phyloP scores from a whole-genome alignment of 2,888 invertebrate species.

The Melanargia galathea region DNA sequence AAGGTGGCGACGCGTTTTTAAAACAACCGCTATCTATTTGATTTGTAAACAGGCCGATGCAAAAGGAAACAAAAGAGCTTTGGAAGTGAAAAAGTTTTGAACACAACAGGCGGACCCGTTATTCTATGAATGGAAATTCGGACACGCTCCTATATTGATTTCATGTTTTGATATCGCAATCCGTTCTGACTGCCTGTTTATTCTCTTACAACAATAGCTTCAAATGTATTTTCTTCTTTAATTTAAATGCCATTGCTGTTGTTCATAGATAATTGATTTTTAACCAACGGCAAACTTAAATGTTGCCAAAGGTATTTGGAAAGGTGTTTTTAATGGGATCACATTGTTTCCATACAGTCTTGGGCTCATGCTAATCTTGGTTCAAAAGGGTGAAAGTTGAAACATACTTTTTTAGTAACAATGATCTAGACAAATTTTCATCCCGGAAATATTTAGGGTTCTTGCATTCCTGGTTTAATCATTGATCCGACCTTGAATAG shows the following conservation, averaged over 20 bases:
- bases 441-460: too few relatives aligned
- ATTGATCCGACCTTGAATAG: too few relatives aligned
- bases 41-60: constrained; percentile 36
- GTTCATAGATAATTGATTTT: constrained; percentile 66
- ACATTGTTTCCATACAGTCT: neutral
- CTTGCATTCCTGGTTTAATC: too few relatives aligned
- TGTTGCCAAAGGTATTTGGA: neutral
- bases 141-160: constrained; percentile 69
- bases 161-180: constrained; percentile 71
- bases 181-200: constrained; percentile 63
- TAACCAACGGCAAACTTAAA: constrained; percentile 43
- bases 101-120: constrained; percentile 58
- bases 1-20: constrained; percentile 14
- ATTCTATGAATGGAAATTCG: constrained; percentile 62
- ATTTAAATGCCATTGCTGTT: constrained; percentile 56
- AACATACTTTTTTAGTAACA: too few relatives aligned
- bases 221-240: constrained; percentile 47
- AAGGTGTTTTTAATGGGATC: neutral
- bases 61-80: constrained; percentile 42
- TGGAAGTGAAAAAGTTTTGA: constrained; percentile 47
- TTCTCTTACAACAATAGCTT: constrained; percentile 67
- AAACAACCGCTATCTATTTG: constrained; percentile 29
- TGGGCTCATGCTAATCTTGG: too few relatives aligned
- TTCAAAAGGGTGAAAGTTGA: too few relatives aligned
- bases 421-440: too few relatives aligned